Conservation (phyloP, 1,140 invertebrate species). For the Zophobas atratus region DNA sequence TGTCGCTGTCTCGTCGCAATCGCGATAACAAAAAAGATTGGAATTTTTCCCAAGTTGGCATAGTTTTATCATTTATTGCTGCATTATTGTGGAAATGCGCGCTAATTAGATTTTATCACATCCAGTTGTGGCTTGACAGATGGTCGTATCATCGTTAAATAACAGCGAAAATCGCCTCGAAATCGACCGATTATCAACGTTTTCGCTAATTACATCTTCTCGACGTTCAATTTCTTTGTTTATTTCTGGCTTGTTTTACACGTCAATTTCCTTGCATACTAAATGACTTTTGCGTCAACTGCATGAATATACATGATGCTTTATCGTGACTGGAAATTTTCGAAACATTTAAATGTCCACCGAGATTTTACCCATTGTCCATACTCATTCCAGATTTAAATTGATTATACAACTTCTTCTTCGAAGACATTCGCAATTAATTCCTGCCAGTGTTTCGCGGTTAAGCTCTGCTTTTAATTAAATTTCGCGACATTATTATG, state of each 20-base stretch:
- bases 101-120: slow-evolving; percentile 39
- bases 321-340: slow-evolving; percentile 45
- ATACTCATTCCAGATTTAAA: not conserved
- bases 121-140: slow-evolving; percentile 14
- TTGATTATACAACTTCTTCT: not conserved
- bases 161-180: not conserved
- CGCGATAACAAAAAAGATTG: too few species aligned
- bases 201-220: slow-evolving; percentile 20
- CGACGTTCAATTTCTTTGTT: not conserved
- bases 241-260: slow-evolving; percentile 30
- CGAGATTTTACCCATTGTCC: not conserved
- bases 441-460: slow-evolving; percentile 3
- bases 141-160: slow-evolving; percentile 20
- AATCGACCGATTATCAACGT: slow-evolving; percentile 4
- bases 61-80: slow-evolving; percentile 22
- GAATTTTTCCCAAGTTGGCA: not conserved
- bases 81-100: slow-evolving; percentile 7
- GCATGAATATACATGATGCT: slow-evolving; percentile 43
- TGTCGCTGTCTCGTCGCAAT: not conserved
- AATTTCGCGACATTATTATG: slow-evolving; percentile 38
- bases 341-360: not conserved
- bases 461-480: slow-evolving; percentile 26
- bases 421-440: slow-evolving; percentile 26
- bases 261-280: slow-evolving; percentile 47
- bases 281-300: slow-evolving; percentile 41